Evolutionary conservation across 53 echinoderm and acorn worm species (phyloP).

Genomic region (Pentamera pediparva): DNA sequence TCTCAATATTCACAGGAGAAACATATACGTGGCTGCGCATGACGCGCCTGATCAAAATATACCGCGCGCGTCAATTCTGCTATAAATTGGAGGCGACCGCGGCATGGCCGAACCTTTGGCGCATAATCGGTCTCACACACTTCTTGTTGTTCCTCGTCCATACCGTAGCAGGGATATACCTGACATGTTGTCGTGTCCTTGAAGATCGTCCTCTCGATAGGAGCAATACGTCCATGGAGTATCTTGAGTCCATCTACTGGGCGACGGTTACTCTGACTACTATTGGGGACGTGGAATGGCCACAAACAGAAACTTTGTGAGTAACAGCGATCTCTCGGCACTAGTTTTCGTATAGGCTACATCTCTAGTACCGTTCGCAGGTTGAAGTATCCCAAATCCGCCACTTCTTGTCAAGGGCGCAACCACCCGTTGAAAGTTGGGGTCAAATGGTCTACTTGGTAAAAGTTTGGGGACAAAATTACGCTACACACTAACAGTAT

Average conservation of each 20-base stretch:
- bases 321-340: too few species aligned
- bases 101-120: constrained; percentile 56
- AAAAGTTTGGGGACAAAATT: too few species aligned
- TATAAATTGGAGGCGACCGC: constrained; percentile 56
- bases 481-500: too few species aligned
- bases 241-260: constrained; percentile 81
- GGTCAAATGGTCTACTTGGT: too few species aligned
- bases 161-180: constrained; percentile 64
- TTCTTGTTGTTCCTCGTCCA: constrained; percentile 65
- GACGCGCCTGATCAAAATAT: constrained; percentile 65
- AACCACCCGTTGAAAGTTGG: too few species aligned
- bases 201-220: constrained; percentile 1
- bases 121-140: constrained; percentile 60
- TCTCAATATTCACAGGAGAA: constrained; percentile 17
- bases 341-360: too few species aligned
- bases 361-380: too few species aligned
- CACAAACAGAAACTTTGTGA: constrained; percentile 60
- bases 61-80: constrained; percentile 48
- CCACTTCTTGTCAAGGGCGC: too few species aligned
- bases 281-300: constrained; percentile 79
- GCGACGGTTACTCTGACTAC: constrained; percentile 78
- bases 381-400: too few species aligned
- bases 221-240: constrained; percentile 39
- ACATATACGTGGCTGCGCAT: constrained; percentile 44
- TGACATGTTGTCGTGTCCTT: constrained; percentile 42